These are phyloP conservation scores for Omphaloscelis lunosa DNA, from an alignment of 2,888 invertebrate species.

Conservation along the genomic window DNA sequence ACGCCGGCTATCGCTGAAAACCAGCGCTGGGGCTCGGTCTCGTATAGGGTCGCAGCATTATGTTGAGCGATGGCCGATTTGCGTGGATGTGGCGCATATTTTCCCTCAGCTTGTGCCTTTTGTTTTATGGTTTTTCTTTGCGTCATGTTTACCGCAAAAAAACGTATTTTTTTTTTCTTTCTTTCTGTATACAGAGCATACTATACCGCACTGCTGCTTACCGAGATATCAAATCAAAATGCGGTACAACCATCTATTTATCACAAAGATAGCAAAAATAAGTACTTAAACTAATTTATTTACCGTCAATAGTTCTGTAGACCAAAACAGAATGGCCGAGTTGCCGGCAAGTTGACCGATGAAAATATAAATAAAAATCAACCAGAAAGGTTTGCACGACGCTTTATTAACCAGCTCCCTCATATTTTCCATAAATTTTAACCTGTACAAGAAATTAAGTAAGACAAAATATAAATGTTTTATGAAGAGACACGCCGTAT, in stretches of 20 bases:
- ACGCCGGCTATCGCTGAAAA: too few relatives aligned
- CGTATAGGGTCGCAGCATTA: too few relatives aligned
- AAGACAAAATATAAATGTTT: conserved; percentile 19
- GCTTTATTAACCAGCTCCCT: conserved; percentile 66
- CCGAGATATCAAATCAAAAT: neutral
- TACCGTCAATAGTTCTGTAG: conserved; percentile 79
- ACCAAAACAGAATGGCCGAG: conserved; percentile 76
- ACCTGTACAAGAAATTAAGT: conserved; percentile 62
- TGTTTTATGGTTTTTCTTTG: too few relatives aligned
- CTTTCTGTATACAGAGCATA: neutral
- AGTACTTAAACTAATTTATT: neutral
- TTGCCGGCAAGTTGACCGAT: conserved; percentile 74
- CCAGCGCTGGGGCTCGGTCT: too few relatives aligned
- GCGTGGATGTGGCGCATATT: too few relatives aligned
- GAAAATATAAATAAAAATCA: conserved; percentile 70
- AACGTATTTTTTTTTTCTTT: too few relatives aligned
- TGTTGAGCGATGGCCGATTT: too few relatives aligned
- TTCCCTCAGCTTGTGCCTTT: too few relatives aligned
- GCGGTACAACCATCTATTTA: neutral
- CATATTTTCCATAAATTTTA: conserved; percentile 66
- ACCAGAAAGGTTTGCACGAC: conserved; percentile 75
- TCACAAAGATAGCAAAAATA: neutral
- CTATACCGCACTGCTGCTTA: too few relatives aligned
- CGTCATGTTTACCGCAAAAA: too few relatives aligned
- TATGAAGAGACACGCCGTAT: too few relatives aligned